Conservation (phyloP, 2,888 invertebrate species). For the Holacanthella duospinosa region DNA sequence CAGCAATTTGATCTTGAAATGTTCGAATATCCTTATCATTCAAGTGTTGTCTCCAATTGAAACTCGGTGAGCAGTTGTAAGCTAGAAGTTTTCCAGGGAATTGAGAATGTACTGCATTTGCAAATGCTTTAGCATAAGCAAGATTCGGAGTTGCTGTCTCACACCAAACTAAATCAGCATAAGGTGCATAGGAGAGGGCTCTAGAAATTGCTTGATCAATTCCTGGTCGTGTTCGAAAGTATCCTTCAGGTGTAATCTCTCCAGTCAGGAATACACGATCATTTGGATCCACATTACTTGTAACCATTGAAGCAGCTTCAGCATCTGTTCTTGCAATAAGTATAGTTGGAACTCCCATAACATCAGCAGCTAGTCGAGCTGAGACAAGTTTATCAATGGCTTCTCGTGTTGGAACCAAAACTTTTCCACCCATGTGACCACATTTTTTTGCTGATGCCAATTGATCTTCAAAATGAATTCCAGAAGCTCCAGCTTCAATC, state of each 20-base stretch:
- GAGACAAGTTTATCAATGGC: slow-evolving; percentile 42
- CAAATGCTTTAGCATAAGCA: slow-evolving; percentile 38
- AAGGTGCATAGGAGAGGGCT: slow-evolving; percentile 37
- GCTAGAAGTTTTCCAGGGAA: slow-evolving; percentile 26
- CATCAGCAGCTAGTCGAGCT: slow-evolving; percentile 42
- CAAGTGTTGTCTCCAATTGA: slow-evolving; percentile 39
- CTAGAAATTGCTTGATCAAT: slow-evolving; percentile 41
- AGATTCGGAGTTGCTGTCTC: slow-evolving; percentile 41
- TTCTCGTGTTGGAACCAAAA: slow-evolving; percentile 41
- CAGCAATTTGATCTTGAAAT: slow-evolving; percentile 41
- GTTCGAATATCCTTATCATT: slow-evolving; percentile 39
- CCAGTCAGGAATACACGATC: slow-evolving; percentile 41
- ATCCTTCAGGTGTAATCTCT: slow-evolving; percentile 41
- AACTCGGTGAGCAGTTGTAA: slow-evolving; percentile 29
- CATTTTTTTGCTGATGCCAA: slow-evolving; percentile 43
- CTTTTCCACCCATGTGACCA: slow-evolving; percentile 42
- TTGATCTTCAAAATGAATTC: slow-evolving; percentile 42
- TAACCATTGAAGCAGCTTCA: slow-evolving; percentile 40
- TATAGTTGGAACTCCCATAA: slow-evolving; percentile 40
- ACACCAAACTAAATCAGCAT: slow-evolving; percentile 42
- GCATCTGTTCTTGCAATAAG: slow-evolving; percentile 42
- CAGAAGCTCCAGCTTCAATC: slow-evolving; percentile 36
- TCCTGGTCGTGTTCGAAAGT: slow-evolving; percentile 36
- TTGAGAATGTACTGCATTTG: slow-evolving; percentile 23
- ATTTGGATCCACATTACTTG: slow-evolving; percentile 41